Conservation (phyloP, 2,113 vertebrate species). For the Sylvietta virens region DNA sequence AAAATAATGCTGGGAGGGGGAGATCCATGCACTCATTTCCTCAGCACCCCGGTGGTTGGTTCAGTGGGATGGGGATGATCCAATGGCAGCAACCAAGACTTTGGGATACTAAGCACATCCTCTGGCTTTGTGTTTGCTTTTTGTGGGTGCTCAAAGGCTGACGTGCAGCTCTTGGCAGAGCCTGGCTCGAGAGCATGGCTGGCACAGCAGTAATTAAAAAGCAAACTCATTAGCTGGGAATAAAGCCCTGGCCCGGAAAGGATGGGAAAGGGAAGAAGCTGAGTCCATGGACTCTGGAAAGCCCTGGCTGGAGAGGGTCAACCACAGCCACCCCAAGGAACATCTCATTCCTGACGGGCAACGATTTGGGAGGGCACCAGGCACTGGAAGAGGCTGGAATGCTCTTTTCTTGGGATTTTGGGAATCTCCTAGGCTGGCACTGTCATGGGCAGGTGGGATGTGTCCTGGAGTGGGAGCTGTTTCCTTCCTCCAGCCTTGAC, state of each 20-base stretch:
- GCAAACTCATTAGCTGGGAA: background rate
- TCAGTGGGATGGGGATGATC: background rate
- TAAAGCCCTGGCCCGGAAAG: background rate
- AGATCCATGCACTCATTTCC: background rate
- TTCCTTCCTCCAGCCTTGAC: background rate
- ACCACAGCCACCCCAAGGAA: background rate
- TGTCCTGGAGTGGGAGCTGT: background rate
- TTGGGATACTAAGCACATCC: background rate
- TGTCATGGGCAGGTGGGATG: background rate
- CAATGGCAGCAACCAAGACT: accelerated
- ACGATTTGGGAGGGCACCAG: background rate
- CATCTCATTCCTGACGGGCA: background rate
- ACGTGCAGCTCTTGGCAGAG: background rate
- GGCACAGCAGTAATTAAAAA: background rate
- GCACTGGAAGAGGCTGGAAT: background rate
- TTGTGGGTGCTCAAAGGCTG: background rate
- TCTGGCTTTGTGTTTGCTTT: background rate
- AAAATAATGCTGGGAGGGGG: background rate
- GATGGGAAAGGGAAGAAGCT: background rate
- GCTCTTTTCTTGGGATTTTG: background rate
- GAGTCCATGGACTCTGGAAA: background rate
- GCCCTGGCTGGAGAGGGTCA: background rate
- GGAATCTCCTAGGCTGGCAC: background rate
- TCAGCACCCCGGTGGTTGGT: background rate
- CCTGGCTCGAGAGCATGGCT: background rate